Base-by-base conservation (phyloP, 2,113 vertebrate species). In the Ramphastos sulfuratus region DNA sequence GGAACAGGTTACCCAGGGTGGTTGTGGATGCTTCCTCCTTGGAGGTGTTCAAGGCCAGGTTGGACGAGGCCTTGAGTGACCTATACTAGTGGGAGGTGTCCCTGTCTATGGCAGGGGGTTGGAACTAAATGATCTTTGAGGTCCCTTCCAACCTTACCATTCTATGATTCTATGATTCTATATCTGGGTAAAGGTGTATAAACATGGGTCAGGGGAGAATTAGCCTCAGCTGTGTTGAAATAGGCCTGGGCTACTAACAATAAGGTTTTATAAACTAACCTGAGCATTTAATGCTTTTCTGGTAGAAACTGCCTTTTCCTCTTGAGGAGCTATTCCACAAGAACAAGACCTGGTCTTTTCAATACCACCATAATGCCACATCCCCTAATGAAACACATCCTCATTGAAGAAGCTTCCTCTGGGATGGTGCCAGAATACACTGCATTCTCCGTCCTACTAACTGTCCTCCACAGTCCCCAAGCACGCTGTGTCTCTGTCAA, bases 361-460 rank as follows among this genome's bases (percentile, higher is more conserved):
- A 69, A 74, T 52, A 52, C 39, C 12, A 28, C 35, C 3, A 5
- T 64, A 74, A 69, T 0, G 9, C 56, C 78, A 5, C 86, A 31
- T 75, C 56, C 67, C 31, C 65, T 95, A 92, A 90, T 93, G 85
- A 92, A 93, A 84, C 65, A 69, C 80, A 93, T 96, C 96, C 92
- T 94, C 0, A 1, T 61, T 7, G 35, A 65, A 75, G 92, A 56
- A 78, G 61, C 70, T 95, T 94, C 90, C 92, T 78, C 85, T 94
- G 95, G 85, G 83, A 65, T 33, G 25, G 23, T 93, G 95, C 95
- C 93, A 94, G 73, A 76, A 80, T 72, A 12, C 0, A 0, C 77
- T 72, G 74, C 85, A 71, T 94, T 90, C 88, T 75, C 65, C 0
- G 88, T 81, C 96, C 96, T 96, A 90, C 92, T 96, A 94, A 95